Evolutionary conservation across 2,113 vertebrate genomes (phyloP), one percentile per base, ranked within the genome.

Genomic region (Oxyura jamaicensis): DNA sequence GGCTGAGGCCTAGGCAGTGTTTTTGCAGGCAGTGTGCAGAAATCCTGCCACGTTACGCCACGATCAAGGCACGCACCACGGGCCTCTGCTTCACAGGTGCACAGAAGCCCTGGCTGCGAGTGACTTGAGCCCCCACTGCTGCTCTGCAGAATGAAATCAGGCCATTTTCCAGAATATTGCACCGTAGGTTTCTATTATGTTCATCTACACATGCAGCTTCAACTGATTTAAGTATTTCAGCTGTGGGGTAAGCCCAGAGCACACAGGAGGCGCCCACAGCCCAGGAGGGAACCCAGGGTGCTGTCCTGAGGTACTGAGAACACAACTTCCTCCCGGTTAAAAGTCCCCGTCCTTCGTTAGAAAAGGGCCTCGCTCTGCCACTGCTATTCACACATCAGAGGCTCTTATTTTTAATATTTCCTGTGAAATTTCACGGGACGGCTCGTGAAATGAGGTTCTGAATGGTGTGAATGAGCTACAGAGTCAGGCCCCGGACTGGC

Each of bases 1-100:
- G 21, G 52, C 3, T 78, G 36, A 88, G 72, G 36, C 85, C 86
- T 10, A 83, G 73, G 90, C 79, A 95, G 55, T 86, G 77, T 94
- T 91, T 95, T 67, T 93, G 26, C 89, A 96, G 58, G 71, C 62
- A 85, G 41, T 79, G n/a, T 93, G 90, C 44, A 95, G 83, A 93
- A 93, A 89, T 93, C 67, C 83, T 74, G 72, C 74, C 31, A 18
- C 55, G 78, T 82, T 91, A 91, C 19, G n/a, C 88, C 79, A 89
- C 20, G n/a, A 42, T 52, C 62, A 72, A 85, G 26, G 69, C 75
- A 91, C 59, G 52, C 53, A 91, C 25, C 68, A 83, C 58, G 33
- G 20, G 20, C 48, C 36, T 89, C 56, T 72, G 56, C 88, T 85
- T 58, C 58, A 68, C 67, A 92, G 88, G 15, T 75, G 58, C 65